Evolutionary conservation across 2,888 invertebrate species (phyloP).

Genomic region (Himalopsyche japonica): DNA sequence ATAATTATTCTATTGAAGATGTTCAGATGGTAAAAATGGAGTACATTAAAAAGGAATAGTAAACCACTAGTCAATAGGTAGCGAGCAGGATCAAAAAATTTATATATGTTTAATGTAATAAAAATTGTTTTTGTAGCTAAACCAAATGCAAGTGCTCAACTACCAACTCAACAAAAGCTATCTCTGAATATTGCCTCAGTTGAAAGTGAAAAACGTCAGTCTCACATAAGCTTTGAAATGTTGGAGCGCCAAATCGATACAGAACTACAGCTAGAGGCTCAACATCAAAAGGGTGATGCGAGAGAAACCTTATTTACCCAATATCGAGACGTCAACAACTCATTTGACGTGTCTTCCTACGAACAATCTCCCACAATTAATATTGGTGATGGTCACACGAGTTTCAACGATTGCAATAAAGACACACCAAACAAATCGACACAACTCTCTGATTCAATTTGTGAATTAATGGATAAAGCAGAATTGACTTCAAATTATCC

Average conservation of each 20-base stretch:
- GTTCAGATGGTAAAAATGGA: too few relatives aligned
- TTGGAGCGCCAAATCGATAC: not conserved
- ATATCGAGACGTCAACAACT: conserved; percentile 25
- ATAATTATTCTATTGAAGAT: too few relatives aligned
- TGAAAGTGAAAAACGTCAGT: not conserved
- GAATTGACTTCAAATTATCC: not conserved
- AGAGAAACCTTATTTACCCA: conserved; percentile 5
- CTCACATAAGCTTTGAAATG: not conserved
- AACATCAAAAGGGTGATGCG: not conserved
- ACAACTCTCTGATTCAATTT: conserved; percentile 14
- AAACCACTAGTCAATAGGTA: too few relatives aligned
- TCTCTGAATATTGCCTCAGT: not conserved
- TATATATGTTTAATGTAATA: not conserved
- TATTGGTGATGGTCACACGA: not conserved
- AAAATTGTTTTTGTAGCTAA: not conserved
- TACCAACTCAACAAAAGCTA: not conserved
- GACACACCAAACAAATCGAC: not conserved
- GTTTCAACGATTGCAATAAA: not conserved
- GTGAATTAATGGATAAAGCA: conserved; percentile 13
- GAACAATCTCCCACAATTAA: conserved; percentile 4
- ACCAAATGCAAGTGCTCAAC: not conserved
- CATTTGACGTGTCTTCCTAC: conserved; percentile 18
- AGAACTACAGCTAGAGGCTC: not conserved
- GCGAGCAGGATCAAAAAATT: too few relatives aligned
- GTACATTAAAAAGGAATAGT: too few relatives aligned